A percentile compares a stretch with the other conserved stretches of the same genome.
These are phyloP conservation scores for Enteromius thamalakanensis DNA, from an alignment of 2,797 vertebrate genomes.

Conservation along the genomic window DNA sequence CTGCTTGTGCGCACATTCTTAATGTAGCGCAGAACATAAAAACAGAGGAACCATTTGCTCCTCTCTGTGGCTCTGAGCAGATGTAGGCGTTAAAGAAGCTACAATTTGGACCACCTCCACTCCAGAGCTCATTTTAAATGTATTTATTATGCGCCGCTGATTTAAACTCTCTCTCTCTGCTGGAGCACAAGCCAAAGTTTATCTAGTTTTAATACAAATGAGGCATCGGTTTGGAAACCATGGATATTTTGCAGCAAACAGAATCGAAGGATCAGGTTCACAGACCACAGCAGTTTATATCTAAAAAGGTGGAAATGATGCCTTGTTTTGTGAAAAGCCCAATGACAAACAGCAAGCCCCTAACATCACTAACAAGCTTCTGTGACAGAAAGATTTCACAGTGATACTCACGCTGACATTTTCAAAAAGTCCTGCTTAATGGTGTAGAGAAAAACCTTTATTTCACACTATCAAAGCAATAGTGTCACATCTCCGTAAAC, in stretches of 20 bases:
- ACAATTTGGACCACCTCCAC: slow-evolving; percentile 22
- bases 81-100: slow-evolving; percentile 12
- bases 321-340: background rate
- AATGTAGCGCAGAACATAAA: slow-evolving; percentile 28
- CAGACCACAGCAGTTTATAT: background rate
- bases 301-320: background rate
- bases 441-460: background rate
- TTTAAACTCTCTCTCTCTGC: slow-evolving; percentile 12
- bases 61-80: slow-evolving; percentile 3
- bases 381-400: slow-evolving; percentile 26
- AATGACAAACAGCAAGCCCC: background rate
- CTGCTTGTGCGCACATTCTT: slow-evolving; percentile 16
- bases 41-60: slow-evolving; percentile 10
- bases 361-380: slow-evolving; percentile 3
- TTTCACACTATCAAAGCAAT: background rate
- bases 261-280: background rate
- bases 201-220: slow-evolving; percentile 7
- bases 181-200: slow-evolving; percentile 13
- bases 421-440: slow-evolving; percentile 2
- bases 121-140: slow-evolving; percentile 23
- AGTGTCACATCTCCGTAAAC: background rate
- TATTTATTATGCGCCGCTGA: slow-evolving; percentile 39
- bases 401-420: background rate
- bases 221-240: background rate
- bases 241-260: background rate